phyloP scores from a whole-genome alignment of 2,113 vertebrate species.

The Lepus americanus region DNA sequence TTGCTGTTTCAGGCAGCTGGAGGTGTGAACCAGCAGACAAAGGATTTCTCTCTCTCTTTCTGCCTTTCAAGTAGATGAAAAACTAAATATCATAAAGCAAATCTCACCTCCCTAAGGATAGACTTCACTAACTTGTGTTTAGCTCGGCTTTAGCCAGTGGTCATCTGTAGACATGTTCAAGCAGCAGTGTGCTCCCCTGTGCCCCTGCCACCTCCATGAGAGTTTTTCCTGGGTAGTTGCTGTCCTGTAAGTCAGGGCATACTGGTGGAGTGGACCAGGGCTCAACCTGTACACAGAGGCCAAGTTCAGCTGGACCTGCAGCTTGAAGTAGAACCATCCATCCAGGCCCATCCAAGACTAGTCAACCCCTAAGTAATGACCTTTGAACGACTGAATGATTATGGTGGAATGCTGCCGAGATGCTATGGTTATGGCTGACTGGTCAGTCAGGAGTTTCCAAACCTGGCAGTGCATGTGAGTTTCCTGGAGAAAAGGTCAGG shows the following conservation, averaged over 20 bases:
- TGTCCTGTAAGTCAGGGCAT: not conserved
- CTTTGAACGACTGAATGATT: constrained; percentile 6
- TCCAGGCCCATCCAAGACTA: not conserved
- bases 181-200: not conserved
- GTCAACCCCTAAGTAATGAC: not conserved
- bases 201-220: not conserved
- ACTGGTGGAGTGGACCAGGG: not conserved
- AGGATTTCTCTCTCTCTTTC: no score
- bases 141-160: not conserved
- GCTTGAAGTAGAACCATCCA: not conserved
- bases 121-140: not conserved
- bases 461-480: not conserved
- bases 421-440: constrained; percentile 13
- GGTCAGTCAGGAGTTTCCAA: constrained; percentile 3
- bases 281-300: not conserved
- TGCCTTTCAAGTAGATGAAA: no score
- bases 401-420: not conserved
- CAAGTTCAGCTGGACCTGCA: not conserved
- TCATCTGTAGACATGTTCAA: not conserved
- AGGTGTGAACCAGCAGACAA: no score
- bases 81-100: no score
- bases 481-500: constrained; percentile 16
- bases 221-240: not conserved
- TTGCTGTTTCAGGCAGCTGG: no score
- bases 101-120: not conserved